Base-by-base conservation (phyloP, 2,797 vertebrate genomes). In the Myiotriccus ornatus region DNA sequence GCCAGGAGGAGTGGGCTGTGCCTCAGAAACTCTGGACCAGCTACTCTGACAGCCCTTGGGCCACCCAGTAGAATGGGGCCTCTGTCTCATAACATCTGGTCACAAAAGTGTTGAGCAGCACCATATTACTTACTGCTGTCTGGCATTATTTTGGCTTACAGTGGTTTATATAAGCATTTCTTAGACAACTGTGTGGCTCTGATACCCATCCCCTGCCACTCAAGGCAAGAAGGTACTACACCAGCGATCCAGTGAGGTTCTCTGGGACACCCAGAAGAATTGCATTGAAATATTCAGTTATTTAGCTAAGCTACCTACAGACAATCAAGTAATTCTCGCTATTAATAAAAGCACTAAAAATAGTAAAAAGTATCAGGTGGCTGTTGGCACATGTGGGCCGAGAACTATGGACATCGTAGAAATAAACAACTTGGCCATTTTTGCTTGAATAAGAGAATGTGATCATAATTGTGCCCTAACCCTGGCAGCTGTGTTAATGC, bases 381-480 rank as follows among this genome's bases (percentile, higher is more conserved):
- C 85, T 91, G 94, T 95, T 96, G 94, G 95, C 91, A 96, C 96
- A 5, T 67, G 34, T 63, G 46, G 91, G 91, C 93, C 30, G 0
- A 96, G 86, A 88, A 34, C 92, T 87, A 69, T 7, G 44, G 57
- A 32, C 24, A 30, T 37, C 8, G 4, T n/a, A 67, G 68, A 88
- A 87, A 46, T 37, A 62, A 52, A n/a, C 52, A 82, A 30, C 86
- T 94, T 95, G 86, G 83, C 67, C 24, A 62, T 63, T 52, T 52
- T 65, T 70, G 69, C 56, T 86, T 52, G 63, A 37, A 57, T 70
- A 91, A 86, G 25, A 10, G 74, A 32, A 39, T 10, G 20, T 47
- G 55, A 41, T n/a, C 9, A 3, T n/a, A 28, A 55, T 11, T 49
- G 43, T 57, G 35, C n/a, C 63, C 50, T 81, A 57, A 46, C 14